Evolutionary conservation across 1,140 invertebrate genomes (phyloP), one percentile per base, ranked within the genome.

Genomic region (Heliconius hermathena): DNA sequence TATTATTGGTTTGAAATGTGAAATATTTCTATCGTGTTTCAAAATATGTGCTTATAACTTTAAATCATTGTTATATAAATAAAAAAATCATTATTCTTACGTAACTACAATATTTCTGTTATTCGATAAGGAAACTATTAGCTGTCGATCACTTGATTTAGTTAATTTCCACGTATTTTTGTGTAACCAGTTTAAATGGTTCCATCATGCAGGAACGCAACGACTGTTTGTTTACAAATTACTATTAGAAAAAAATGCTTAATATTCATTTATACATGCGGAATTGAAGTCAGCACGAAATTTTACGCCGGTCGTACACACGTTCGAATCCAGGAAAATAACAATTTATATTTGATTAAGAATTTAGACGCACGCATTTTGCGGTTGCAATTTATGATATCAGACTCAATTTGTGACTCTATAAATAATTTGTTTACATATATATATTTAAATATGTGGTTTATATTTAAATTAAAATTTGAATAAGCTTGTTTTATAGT

Each of bases 141-240:
- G 60, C 22, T 66, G 60, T 66, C 60, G 60, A 66, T 66, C 22
- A 66, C 26, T 66, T 66, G 60, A 66, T 66, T 66, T 26, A 66
- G 9, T 66, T 66, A 66, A 66, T 66, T 66, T 66, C 60, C 60
- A 26, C 60, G 22, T 66, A 66, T 4, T 66, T 57, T n/a, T 22
- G 20, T 46, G 41, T 46, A 46, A 46, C 41, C 3, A 60, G 2
- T 60, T 54, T 22, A 57, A 57, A 66, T 66, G 60, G 8, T 29
- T 66, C 22, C 60, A 66, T 9, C 60, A 22, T 66, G 3, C n/a
- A 66, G 26, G 26, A 26, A 66, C 22, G n/a, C 22, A 26, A 13
- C 22, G 60, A 26, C 3, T 66, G 11, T 66, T 66, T 66, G 60
- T 29, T 66, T 29, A 66, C 60, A 26, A 66, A 22, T 66, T 13